Base-by-base conservation (phyloP, 2,888 invertebrate species). In the Vanessa cardui region DNA sequence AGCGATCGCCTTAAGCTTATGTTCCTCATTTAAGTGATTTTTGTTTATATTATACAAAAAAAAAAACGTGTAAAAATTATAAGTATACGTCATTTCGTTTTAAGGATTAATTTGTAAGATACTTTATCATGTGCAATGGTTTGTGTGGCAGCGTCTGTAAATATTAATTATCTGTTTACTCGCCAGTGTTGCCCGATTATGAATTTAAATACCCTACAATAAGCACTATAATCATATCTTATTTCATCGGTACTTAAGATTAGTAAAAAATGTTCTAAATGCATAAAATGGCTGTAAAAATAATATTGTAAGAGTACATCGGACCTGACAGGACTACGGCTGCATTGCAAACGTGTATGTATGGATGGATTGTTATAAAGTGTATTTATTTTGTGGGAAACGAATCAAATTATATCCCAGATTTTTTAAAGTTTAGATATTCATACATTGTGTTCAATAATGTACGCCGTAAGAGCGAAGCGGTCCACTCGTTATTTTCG, bases 11-110 rank as follows among this genome's bases (percentile, higher is more conserved):
- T 66, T 60, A 49, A 66, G 66, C 66, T 66, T 72, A 72, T 67
- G 79, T 79, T 81, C 80, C 79, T 80, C 76, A 72, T 74, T 66
- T 76, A 76, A 77, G 74, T 76, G 73, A 72, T 73, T 73, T 73
- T 69, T 62, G 47, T 76, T 74, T 73, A 70, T 73, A 70, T 72
- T 71, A 68, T 64, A 60, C 21, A 66, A 66, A 66, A 21, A 63
- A 21, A 63, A 64, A 58, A 66, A 64, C 52, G 64, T 75, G 72
- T 77, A 76, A 75, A 77, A 75, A 74, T 70, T 73, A 69, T 75
- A 76, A 72, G 71, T 70, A 70, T 72, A 61, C 45, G 52, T 70
- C 73, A 72, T 66, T 71, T 75, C 72, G 72, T 72, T 74, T 75
- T 74, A 73, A 68, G 68, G 72, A 74, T 73, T 74, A 74, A 75